These are phyloP conservation scores for Rissa tridactyla DNA, from an alignment of 2,113 vertebrate species.

Conservation along the genomic window DNA sequence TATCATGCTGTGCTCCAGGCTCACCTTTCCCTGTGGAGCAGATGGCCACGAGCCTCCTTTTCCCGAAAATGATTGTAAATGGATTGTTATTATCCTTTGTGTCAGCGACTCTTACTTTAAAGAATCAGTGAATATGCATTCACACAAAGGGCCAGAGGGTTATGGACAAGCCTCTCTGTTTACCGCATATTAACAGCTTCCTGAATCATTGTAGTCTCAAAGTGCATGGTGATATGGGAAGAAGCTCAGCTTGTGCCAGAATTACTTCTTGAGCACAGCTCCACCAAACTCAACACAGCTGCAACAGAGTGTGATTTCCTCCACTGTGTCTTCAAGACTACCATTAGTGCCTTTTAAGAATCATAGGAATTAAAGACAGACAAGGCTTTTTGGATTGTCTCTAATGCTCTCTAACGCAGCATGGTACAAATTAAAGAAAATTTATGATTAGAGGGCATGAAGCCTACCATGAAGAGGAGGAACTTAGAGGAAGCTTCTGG, in stretches of 20 bases:
- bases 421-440: background rate
- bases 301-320: background rate
- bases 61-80: background rate
- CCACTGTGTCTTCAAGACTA: background rate
- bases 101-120: background rate
- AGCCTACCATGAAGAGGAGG: background rate
- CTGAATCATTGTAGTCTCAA: background rate
- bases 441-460: background rate
- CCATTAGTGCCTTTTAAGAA: background rate
- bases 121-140: background rate
- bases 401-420: background rate
- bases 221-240: background rate
- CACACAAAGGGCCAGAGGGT: background rate
- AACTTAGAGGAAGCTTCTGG: background rate
- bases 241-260: background rate
- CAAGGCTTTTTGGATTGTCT: background rate
- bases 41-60: background rate
- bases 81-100: background rate
- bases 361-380: background rate
- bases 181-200: background rate
- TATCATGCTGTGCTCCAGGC: background rate
- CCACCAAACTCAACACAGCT: background rate
- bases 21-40: background rate
- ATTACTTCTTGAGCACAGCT: background rate
- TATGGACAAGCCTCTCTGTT: background rate